Conservation (phyloP, 1,140 invertebrate genomes). For the Zaprionus nigranus region DNA sequence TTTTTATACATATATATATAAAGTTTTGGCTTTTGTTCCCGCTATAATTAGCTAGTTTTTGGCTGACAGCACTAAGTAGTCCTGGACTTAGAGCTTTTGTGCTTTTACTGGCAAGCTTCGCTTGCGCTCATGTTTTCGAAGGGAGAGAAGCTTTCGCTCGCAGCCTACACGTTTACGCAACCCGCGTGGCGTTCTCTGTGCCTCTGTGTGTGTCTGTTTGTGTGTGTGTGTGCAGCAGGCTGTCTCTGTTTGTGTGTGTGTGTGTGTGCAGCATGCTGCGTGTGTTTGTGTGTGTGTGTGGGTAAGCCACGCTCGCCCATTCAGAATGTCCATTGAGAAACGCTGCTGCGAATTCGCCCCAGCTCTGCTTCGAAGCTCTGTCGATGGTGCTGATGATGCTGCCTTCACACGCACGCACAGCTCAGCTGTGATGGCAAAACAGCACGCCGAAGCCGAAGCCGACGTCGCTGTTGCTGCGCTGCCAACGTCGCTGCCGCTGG, state of each 20-base stretch:
- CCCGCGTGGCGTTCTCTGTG: neutral
- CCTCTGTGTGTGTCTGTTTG: neutral
- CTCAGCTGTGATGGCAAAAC: slow-evolving; percentile 43
- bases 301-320: slow-evolving; percentile 30
- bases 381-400: no score
- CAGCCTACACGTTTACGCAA: slow-evolving; percentile 37
- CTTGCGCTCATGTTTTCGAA: neutral
- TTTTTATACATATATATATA: no score
- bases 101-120: slow-evolving; percentile 1
- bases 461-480: neutral
- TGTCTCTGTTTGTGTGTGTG: neutral
- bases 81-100: neutral
- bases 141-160: neutral
- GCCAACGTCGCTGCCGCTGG: neutral
- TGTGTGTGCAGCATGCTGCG: neutral
- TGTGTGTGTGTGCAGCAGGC: neutral
- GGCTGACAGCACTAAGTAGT: neutral
- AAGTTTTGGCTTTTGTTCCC: neutral
- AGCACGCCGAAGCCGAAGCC: slow-evolving; percentile 14
- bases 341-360: slow-evolving; percentile 9
- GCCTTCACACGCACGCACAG: neutral
- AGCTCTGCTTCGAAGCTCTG: slow-evolving; percentile 10
- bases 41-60: neutral
- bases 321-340: slow-evolving; percentile 51
- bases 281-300: slow-evolving; percentile 14